Evolutionary conservation across 2,797 vertebrate species (phyloP).

Genomic region (Periophthalmus magnuspinnatus): DNA sequence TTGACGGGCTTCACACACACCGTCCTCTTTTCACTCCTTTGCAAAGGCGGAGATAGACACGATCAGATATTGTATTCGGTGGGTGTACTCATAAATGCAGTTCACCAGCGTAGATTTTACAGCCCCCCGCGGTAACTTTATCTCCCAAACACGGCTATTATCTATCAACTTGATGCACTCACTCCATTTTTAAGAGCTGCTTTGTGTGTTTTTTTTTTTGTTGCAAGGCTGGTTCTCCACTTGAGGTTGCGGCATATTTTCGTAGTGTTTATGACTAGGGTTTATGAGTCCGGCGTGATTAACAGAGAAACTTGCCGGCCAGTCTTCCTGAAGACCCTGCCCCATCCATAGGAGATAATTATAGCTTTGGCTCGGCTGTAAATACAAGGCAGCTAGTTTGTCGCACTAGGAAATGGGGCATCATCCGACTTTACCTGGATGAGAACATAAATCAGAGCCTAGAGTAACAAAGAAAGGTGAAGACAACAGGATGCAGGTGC

Average conservation of each 20-base stretch:
- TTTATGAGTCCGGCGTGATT: slow-evolving; percentile 73
- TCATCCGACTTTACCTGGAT: slow-evolving; percentile 65
- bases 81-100: slow-evolving; percentile 43
- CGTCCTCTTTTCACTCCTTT: slow-evolving; percentile 7
- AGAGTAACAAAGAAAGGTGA: slow-evolving; percentile 58
- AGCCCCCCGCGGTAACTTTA: slow-evolving; percentile 50
- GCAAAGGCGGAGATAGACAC: slow-evolving; percentile 30
- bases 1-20: slow-evolving; percentile 25
- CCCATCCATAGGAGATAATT: slow-evolving; percentile 67
- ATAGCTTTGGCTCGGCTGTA: slow-evolving; percentile 58
- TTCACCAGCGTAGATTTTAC: slow-evolving; percentile 44
- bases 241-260: slow-evolving; percentile 43
- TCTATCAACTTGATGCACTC: slow-evolving; percentile 50
- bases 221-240: slow-evolving; percentile 23
- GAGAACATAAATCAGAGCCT: slow-evolving; percentile 56
- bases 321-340: slow-evolving; percentile 57
- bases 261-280: slow-evolving; percentile 54
- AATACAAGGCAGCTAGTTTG: slow-evolving; percentile 52
- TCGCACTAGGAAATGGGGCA: slow-evolving; percentile 58
- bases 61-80: slow-evolving; percentile 44
- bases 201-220: slow-evolving; percentile 44
- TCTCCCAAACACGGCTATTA: slow-evolving; percentile 49
- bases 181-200: slow-evolving; percentile 45
- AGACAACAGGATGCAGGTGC: slow-evolving; percentile 50
- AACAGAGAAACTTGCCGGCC: slow-evolving; percentile 48